Evolutionary conservation across 2,113 vertebrate genomes (phyloP).

Genomic region (Hymenochirus boettgeri): DNA sequence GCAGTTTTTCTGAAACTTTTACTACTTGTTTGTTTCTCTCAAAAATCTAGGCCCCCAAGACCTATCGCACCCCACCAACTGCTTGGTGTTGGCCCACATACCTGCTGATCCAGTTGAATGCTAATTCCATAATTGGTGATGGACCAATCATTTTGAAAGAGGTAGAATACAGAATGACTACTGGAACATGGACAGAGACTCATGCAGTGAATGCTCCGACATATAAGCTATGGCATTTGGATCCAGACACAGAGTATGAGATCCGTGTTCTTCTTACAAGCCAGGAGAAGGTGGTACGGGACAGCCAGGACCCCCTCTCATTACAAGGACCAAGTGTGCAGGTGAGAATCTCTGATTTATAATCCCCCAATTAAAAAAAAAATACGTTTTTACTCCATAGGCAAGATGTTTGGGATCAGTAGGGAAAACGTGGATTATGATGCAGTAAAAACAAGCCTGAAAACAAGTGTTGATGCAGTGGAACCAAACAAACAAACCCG

Average conservation of each 20-base stretch:
- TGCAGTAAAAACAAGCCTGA: too few species aligned
- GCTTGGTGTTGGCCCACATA: constrained; percentile 92
- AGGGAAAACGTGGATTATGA: too few species aligned
- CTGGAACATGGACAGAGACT: constrained; percentile 92
- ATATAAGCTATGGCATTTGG: constrained; percentile 96
- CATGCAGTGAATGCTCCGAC: constrained; percentile 93
- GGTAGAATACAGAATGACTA: constrained; percentile 95
- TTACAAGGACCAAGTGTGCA: constrained; percentile 96
- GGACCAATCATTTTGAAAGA: constrained; percentile 96
- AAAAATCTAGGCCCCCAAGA: constrained; percentile 80
- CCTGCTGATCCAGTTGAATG: constrained; percentile 92
- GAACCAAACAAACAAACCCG: too few species aligned
- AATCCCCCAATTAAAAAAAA: too few species aligned
- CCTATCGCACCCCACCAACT: constrained; percentile 95
- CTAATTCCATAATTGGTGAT: constrained; percentile 96
- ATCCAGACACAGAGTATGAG: constrained; percentile 95
- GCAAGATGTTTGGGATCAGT: too few species aligned
- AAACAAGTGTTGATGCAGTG: too few species aligned
- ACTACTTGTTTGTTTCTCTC: too few species aligned
- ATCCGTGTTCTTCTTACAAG: constrained; percentile 87
- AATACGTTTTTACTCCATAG: too few species aligned
- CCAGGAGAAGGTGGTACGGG: constrained; percentile 93
- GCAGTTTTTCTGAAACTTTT: too few species aligned
- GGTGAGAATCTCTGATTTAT: constrained; percentile 73
- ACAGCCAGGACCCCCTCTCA: constrained; percentile 83